Conservation (phyloP, 1,140 invertebrate species). For the Ruditapes philippinarum region DNA sequence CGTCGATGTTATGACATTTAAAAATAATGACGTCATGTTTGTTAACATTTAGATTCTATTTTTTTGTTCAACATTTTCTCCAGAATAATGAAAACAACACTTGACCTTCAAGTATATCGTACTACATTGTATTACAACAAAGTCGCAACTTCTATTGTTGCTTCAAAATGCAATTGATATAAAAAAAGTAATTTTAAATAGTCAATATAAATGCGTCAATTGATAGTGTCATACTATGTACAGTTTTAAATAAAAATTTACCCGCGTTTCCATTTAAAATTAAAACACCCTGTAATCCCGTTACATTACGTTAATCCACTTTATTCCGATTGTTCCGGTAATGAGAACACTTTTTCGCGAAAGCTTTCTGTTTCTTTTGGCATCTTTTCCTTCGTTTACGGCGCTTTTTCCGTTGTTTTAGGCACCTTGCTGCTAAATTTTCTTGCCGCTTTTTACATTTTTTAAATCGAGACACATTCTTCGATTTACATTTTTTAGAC, state of each 20-base stretch:
- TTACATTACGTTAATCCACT: neutral
- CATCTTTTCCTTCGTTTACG: constrained; percentile 27
- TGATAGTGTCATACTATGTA: neutral
- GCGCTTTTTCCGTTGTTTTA: constrained; percentile 20
- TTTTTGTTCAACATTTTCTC: too few relatives aligned
- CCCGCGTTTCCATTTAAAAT: constrained; percentile 37
- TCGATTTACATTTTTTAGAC: constrained; percentile 5
- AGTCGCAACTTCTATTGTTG: too few relatives aligned
- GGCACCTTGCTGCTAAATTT: neutral
- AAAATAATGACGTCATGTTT: too few relatives aligned
- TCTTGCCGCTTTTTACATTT: constrained; percentile 49
- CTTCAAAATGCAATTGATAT: too few relatives aligned
- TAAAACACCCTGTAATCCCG: constrained; percentile 9
- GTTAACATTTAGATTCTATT: too few relatives aligned
- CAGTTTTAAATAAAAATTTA: neutral
- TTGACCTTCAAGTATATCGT: too few relatives aligned
- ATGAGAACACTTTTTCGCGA: neutral
- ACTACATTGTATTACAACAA: too few relatives aligned
- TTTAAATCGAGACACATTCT: neutral
- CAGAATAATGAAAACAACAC: too few relatives aligned
- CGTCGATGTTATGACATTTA: too few relatives aligned
- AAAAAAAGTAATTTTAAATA: too few relatives aligned
- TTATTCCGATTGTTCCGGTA: neutral
- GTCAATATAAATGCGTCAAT: neutral
- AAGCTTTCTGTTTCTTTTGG: constrained; percentile 24